These are phyloP conservation scores for Octomys mimax DNA, from an alignment of 2,797 vertebrate species.

Conservation along the genomic window DNA sequence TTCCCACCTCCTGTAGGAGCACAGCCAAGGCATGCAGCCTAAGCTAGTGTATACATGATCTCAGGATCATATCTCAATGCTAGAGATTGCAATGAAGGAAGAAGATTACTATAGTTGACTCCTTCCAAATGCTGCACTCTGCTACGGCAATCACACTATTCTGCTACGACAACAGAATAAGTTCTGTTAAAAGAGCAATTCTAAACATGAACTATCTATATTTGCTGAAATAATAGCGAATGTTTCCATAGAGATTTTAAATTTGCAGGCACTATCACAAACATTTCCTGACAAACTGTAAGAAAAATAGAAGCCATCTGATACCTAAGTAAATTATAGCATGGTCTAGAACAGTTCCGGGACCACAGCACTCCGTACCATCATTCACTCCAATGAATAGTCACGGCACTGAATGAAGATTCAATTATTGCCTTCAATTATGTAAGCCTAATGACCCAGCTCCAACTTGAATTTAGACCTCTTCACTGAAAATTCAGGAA, in stretches of 20 bases:
- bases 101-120: not conserved
- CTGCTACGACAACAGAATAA: not conserved
- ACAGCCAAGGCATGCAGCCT: not conserved
- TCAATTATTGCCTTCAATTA: not conserved
- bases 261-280: not conserved
- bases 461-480: not conserved
- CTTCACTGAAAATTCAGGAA: not conserved
- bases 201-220: not conserved
- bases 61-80: not conserved
- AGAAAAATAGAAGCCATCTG: not conserved
- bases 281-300: not conserved
- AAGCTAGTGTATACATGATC: too few species aligned
- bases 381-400: not conserved
- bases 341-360: not conserved
- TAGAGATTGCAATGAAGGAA: not conserved
- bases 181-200: not conserved
- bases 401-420: not conserved
- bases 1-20: not conserved
- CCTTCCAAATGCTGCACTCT: not conserved
- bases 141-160: not conserved
- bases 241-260: not conserved
- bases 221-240: not conserved
- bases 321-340: not conserved
- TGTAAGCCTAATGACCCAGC: too few species aligned
- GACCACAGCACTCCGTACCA: not conserved